Evolutionary conservation across 2,113 vertebrate genomes (phyloP), one percentile per base, ranked within the genome.

Genomic region (Nipponia nippon): DNA sequence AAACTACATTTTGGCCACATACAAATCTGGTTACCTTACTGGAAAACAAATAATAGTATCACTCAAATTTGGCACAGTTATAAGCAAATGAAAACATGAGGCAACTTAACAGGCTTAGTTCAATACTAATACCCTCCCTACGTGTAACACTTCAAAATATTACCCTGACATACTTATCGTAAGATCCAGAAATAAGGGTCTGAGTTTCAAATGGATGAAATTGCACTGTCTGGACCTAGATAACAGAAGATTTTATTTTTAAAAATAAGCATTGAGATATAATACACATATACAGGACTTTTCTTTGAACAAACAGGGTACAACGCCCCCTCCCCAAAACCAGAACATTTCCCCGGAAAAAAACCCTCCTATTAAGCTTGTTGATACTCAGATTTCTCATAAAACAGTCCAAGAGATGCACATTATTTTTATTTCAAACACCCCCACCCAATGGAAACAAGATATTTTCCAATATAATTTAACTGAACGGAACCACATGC

Each of bases 151-250:
- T 16, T 56, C 66, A 30, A 82, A 86, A 72, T 2, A 58, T 32
- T 32, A 65, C 29, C 34, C 58, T 16, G 53, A 89, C 99, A 69
- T 98, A 99, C 99, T 99, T 99, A 97, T 99, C 99, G 2, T 99
- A 99, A 1, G 99, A 99, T 91, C 99, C 99, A 47, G 99, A 99
- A 96, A 99, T 91, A n/a, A 99, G 98, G 25, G 99, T 99, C 98
- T 99, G 99, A 46, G 99, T 98, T 98, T 99, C 99, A 93, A 99
- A 99, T 0, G 99, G 99, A 88, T 99, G 99, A 94, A 99, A 99
- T 29, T 98, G 97, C 89, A 99, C 34, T 0, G 99, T 99, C 96
- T 99, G 99, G 25, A 99, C 99, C 99, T 99, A 92, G 44, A 96
- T 47, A 72, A 89, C 17, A 76, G 34, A 93, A 89, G 44, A 94